These are phyloP conservation scores for Trachelus troglodyta DNA, from an alignment of 2,888 invertebrate genomes.

Conservation along the genomic window DNA sequence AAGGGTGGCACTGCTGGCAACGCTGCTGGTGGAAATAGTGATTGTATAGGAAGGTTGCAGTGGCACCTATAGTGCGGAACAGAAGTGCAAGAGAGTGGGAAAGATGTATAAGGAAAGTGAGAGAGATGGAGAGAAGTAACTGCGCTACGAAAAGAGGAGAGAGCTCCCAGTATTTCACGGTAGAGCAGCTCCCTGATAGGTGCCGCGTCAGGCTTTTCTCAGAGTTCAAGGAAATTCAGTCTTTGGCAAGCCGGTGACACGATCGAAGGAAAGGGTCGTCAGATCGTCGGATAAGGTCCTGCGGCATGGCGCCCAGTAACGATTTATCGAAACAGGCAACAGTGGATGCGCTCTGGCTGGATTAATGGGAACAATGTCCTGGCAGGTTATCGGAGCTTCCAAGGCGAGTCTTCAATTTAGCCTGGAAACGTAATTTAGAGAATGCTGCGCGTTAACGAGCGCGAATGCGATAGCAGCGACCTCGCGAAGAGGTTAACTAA, in stretches of 20 bases:
- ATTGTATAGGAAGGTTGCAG: no score
- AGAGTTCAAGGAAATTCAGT: constrained; percentile 47
- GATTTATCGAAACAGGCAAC: no score
- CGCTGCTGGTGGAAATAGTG: no score
- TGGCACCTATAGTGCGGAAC: no score
- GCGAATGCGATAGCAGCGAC: background rate
- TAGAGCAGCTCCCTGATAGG: constrained; percentile 47
- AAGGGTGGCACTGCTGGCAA: no score
- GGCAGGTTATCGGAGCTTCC: no score
- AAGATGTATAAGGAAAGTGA: background rate
- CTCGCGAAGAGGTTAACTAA: background rate
- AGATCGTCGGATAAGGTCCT: no score
- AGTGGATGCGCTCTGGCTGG: no score
- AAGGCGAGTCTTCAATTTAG: no score
- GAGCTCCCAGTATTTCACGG: constrained; percentile 48
- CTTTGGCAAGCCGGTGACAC: constrained; percentile 15
- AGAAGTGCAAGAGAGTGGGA: constrained; percentile 19
- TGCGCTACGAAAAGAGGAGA: constrained; percentile 9
- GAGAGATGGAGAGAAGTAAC: constrained; percentile 20
- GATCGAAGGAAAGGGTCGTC: no score
- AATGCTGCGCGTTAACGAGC: constrained; percentile 3
- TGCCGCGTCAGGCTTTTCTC: constrained; percentile 57
- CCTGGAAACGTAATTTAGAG: background rate
- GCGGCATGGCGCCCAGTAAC: no score
- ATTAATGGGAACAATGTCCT: no score